Conservation (phyloP, 2,888 invertebrate species). For the Pammene aurita region DNA sequence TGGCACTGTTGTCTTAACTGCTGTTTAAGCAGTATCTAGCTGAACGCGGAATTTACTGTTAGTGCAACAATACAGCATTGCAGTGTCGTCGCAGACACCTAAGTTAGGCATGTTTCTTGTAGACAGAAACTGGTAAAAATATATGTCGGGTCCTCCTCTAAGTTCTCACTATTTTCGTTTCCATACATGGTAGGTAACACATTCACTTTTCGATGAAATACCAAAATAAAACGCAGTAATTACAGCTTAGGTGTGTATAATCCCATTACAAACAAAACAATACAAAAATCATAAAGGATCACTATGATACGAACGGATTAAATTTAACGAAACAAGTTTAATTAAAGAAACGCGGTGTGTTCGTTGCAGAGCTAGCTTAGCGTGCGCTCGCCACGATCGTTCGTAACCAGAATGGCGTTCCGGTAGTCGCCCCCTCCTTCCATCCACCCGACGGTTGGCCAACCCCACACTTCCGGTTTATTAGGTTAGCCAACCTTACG, state of each 20-base stretch:
- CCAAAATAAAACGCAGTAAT: background rate
- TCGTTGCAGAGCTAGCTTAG: conserved; percentile 1
- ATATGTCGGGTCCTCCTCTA: no score
- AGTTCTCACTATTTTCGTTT: background rate
- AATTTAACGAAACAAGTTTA: background rate
- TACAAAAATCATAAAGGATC: background rate
- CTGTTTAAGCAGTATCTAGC: conserved; percentile 26
- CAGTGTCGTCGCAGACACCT: no score
- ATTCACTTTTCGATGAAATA: background rate
- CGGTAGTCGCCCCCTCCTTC: background rate
- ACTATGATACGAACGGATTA: background rate
- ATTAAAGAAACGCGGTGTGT: background rate
- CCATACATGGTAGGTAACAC: background rate
- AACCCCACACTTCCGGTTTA: background rate
- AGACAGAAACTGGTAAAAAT: no score
- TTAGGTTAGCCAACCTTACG: background rate
- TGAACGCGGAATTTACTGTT: background rate
- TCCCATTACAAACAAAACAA: background rate
- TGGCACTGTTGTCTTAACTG: conserved; percentile 23
- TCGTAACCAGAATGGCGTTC: background rate
- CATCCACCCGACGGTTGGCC: background rate
- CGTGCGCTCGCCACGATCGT: background rate
- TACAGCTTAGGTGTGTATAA: background rate
- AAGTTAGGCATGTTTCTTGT: no score
- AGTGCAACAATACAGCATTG: no score